phyloP scores from a whole-genome alignment of 1,140 invertebrate species.

The Vanessa atalanta region DNA sequence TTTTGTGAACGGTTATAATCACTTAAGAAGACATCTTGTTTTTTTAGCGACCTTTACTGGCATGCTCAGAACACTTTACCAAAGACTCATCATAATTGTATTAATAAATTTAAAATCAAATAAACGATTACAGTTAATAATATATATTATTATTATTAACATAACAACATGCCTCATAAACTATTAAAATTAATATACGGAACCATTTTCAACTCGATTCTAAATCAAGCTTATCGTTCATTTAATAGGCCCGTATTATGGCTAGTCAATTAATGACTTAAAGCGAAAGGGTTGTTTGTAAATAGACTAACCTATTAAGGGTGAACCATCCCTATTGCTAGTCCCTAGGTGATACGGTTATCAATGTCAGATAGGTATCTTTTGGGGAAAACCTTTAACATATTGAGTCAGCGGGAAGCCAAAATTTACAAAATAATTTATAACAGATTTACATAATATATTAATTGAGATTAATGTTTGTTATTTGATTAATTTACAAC shows the following conservation, averaged over 20 bases:
- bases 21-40: too few relatives aligned
- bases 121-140: too few relatives aligned
- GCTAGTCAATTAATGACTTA: constrained; percentile 26
- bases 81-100: too few relatives aligned
- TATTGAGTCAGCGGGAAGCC: constrained; percentile 1
- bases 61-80: too few relatives aligned
- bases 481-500: too few relatives aligned
- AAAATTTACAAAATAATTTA: background rate
- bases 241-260: constrained; percentile 14
- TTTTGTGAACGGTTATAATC: too few relatives aligned
- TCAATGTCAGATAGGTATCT: constrained; percentile 30
- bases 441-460: background rate
- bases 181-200: background rate
- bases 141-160: background rate
- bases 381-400: constrained; percentile 28
- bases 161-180: background rate
- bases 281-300: constrained; percentile 32
- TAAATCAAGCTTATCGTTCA: background rate
- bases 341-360: constrained; percentile 31
- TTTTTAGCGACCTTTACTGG: too few relatives aligned
- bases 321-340: constrained; percentile 30
- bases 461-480: too few relatives aligned
- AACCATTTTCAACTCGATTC: constrained; percentile 6
- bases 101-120: too few relatives aligned
- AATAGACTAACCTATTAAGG: constrained; percentile 31